A percentile compares a stretch with the other conserved stretches of the same genome.
These are phyloP conservation scores for Oryzias dopingdopingensis DNA, from an alignment of 2,797 vertebrate species.

Conservation along the genomic window DNA sequence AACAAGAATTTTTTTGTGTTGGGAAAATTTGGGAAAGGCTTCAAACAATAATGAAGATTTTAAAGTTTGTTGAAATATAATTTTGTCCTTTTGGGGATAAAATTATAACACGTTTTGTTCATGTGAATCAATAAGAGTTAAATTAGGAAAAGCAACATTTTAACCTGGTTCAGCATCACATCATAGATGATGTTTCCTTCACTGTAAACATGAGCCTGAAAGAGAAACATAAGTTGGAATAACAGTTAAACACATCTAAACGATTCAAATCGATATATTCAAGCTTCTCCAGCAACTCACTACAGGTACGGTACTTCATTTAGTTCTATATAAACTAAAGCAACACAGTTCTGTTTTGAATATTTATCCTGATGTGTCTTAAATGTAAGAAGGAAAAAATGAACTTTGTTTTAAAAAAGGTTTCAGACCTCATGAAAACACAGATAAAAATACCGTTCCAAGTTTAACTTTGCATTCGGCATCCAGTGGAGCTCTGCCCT, in stretches of 20 bases:
- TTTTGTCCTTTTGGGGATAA: too few species aligned
- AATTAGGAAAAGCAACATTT: constrained; percentile 14
- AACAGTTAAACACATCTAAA: too few species aligned
- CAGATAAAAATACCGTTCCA: constrained; percentile 76
- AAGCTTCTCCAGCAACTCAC: too few species aligned
- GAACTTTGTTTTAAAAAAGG: not conserved
- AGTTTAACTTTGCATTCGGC: constrained; percentile 83
- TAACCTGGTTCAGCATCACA: constrained; percentile 90
- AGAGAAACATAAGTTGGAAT: not conserved
- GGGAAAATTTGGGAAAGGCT: too few species aligned
- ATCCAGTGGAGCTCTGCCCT: constrained; percentile 89
- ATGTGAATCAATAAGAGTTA: too few species aligned
- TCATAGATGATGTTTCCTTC: constrained; percentile 85
- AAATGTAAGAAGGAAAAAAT: constrained; percentile 2
- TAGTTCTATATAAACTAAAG: not conserved
- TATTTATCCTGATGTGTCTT: not conserved
- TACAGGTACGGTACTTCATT: too few species aligned
- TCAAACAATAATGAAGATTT: too few species aligned
- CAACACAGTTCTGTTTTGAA: not conserved
- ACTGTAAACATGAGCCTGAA: constrained; percentile 85
- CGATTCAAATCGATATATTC: not conserved
- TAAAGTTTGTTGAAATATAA: too few species aligned
- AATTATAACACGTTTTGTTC: too few species aligned
- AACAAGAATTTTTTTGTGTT: too few species aligned
- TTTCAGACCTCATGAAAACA: constrained; percentile 1